Base-by-base conservation (phyloP, 2,797 vertebrate genomes). In the Eidolon dupreanum region DNA sequence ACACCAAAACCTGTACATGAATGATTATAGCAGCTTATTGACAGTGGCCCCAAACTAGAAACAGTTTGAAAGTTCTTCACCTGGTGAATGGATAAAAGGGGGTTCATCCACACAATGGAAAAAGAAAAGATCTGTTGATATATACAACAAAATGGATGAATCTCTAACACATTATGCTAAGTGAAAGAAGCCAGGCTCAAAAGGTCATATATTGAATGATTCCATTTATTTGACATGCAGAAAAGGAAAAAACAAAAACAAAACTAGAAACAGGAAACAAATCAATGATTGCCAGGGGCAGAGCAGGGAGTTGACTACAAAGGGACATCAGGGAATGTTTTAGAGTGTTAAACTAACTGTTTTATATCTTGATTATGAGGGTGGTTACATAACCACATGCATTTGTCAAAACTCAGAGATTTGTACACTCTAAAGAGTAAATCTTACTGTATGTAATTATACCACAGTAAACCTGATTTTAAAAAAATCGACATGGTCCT, bases 11-110 rank as follows among this genome's bases (percentile, higher is more conserved):
- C 94, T 95, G 57, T 49, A 43, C 28, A 41, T 74, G 73, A 96
- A 63, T 59, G 57, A 92, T 96, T 89, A 36, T 28, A 66, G 65
- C 4, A 43, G 51, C 57, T 90, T 87, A 79, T 94, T 96, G 57
- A 68, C 77, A 93, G 91, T 95, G 93, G 59, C 70, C 55, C 38
- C 26, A 70, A 96, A 87, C 36, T 68, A 49, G 90, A 95, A 95
- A 85, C 84, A 95, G 53, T 59, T 46, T 61, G 83, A 70, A 71
- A 75, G 53, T 70, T 92, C 78, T 96, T 88, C 68, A 46, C 41
- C 75, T 43, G 33, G 16, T 66, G 51, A 73, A 70, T 43, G 78
- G 89, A 22, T 85, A 66, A 88, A 65, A 20, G 5, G 55, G 19
- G 61, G 74, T 65, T 61, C 17, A 24, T 49, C 51, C 49, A 6